Base-by-base conservation (phyloP, 2,113 vertebrate species). In the Diadophis punctatus region DNA sequence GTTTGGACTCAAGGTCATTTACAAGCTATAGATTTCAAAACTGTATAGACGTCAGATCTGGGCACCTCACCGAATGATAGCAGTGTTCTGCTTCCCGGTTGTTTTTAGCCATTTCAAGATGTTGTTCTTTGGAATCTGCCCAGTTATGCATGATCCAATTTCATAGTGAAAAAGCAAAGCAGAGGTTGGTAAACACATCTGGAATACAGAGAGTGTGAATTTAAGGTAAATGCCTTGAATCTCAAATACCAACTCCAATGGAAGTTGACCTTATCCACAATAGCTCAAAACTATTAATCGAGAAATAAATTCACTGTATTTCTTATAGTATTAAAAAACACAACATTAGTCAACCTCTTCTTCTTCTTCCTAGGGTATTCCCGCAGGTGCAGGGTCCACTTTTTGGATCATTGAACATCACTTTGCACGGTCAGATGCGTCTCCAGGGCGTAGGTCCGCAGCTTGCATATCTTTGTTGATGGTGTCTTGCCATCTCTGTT, bases 161-260 rank as follows among this genome's bases (percentile, higher is more conserved):
- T 80, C 8, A 43, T 4, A 43, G 34, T 43, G 34, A 80, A 80
- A 43, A 43, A 39, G 34, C 74, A 80, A 80, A 80, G 34, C 74
- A 80, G 20, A 18, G 34, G 74, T 39, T 80, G 18, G 34, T 80
- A 43, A 80, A 43, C 34, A 80, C 34, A 43, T 22, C 34, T 80
- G 20, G 74, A 80, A 39, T 43, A 8, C 8, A 43, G 74, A 80
- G 18, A 11, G 34, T 8, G 34, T 94, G 94, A 94, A 93, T 86
- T 48, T 22, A 53, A 23, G 92, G 93, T 52, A 94, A 95, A 93
- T 30, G 46, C 93, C 12, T 92, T 90, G 48, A 53, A 91, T 92
- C 22, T n/a, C 34, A 60, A 0, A 11, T 34, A 90, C 68, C 88
- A 53, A 20, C 10, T 0, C 51, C 90, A 63, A 53, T 90, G 23